Percentiles rank a stretch among this genome's conserved stretches.
Evolutionary conservation across 2,113 vertebrate species (phyloP).

Genomic region (Echinops telfairi): DNA sequence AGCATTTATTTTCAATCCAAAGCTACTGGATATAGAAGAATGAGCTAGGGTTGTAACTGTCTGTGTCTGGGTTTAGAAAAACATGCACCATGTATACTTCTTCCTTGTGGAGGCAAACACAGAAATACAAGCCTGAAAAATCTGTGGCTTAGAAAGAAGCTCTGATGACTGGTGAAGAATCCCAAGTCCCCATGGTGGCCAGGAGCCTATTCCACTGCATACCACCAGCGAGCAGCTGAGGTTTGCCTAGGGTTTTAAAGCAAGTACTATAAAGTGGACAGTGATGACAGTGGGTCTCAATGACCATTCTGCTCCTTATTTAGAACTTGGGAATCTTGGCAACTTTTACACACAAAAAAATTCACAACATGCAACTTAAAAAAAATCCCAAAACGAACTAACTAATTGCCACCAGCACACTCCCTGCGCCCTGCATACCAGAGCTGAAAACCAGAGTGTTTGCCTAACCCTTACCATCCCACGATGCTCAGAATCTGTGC

Average conservation of each 20-base stretch:
- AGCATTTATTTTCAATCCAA: slow-evolving; percentile 75
- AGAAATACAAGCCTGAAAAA: slow-evolving; percentile 42
- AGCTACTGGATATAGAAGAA: slow-evolving; percentile 61
- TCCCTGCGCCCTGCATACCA: neutral
- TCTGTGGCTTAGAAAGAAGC: slow-evolving; percentile 28
- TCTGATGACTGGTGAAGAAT: slow-evolving; percentile 33
- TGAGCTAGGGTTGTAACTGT: slow-evolving; percentile 54
- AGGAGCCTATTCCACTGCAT: neutral
- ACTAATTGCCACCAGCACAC: neutral
- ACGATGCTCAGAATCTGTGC: slow-evolving; percentile 23
- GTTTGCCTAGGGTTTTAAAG: slow-evolving; percentile 47
- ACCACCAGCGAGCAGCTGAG: slow-evolving; percentile 1
- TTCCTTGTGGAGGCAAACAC: slow-evolving; percentile 27
- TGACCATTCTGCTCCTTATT: slow-evolving; percentile 62
- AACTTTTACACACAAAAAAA: slow-evolving; percentile 64
- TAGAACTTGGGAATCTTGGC: slow-evolving; percentile 54
- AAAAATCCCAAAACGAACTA: neutral
- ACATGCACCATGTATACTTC: slow-evolving; percentile 63
- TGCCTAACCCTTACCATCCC: neutral
- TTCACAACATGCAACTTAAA: slow-evolving; percentile 61
- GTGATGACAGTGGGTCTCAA: slow-evolving; percentile 32
- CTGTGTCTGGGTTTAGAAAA: slow-evolving; percentile 58
- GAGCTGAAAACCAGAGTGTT: neutral
- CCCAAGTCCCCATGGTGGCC: neutral
- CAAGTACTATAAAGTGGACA: slow-evolving; percentile 32